phyloP scores from a whole-genome alignment of 2,888 invertebrate genomes.

The Aporophyla nigra region DNA sequence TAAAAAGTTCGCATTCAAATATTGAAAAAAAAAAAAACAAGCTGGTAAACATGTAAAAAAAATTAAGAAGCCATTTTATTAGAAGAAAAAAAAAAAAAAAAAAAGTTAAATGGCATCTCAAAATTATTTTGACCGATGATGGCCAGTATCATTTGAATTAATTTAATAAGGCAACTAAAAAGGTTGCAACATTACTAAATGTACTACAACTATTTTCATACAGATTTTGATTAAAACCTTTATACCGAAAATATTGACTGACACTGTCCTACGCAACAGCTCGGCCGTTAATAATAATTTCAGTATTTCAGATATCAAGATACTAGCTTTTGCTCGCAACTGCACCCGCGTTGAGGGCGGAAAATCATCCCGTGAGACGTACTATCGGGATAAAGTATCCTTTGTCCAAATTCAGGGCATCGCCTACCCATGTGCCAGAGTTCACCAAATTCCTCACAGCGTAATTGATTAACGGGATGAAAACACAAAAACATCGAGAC shows the following conservation, averaged over 20 bases:
- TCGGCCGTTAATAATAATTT: background rate
- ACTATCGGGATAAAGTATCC: background rate
- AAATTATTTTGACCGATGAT: background rate
- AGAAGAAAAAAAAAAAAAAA: background rate
- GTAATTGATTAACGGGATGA: background rate
- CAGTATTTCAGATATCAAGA: background rate
- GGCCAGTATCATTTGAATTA: constrained; percentile 4
- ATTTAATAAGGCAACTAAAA: constrained; percentile 1
- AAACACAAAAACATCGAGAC: background rate
- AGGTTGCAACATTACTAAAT: background rate
- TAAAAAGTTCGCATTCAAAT: constrained; percentile 3
- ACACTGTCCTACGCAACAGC: background rate
- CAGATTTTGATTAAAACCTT: background rate
- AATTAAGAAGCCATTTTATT: background rate
- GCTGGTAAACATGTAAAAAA: background rate
- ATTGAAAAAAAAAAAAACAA: constrained; percentile 13
- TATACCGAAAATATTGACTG: background rate
- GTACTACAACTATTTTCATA: background rate
- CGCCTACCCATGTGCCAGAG: background rate
- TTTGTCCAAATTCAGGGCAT: background rate
- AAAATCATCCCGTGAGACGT: background rate
- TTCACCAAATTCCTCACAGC: background rate
- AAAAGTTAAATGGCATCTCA: background rate
- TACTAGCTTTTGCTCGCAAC: background rate
- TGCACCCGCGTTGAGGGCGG: background rate